Percentiles rank a stretch among this genome's conserved stretches.
These are phyloP conservation scores for Aquatica leii DNA, from an alignment of 2,888 invertebrate species.

Conservation along the genomic window DNA sequence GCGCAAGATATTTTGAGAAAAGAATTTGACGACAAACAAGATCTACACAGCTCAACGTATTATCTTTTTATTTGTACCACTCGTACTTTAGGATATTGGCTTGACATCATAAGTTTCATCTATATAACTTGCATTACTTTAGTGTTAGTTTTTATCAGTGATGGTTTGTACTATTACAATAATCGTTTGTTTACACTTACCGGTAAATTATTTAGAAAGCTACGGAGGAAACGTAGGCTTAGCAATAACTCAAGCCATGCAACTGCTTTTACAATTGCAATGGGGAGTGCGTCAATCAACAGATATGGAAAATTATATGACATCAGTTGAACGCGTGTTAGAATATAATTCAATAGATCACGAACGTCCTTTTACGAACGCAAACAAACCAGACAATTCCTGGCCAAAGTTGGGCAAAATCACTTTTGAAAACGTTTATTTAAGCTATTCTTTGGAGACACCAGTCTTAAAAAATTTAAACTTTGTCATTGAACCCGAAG, in stretches of 20 bases:
- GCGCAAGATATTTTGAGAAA: conserved; percentile 67
- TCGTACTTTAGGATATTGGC: conserved; percentile 76
- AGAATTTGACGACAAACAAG: conserved; percentile 68
- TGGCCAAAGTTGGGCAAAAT: conserved; percentile 79
- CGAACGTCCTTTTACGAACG: conserved; percentile 57
- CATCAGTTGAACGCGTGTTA: conserved; percentile 49
- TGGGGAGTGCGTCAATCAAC: conserved; percentile 79
- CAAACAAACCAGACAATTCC: conserved; percentile 40
- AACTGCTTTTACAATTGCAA: conserved; percentile 54
- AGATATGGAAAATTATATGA: conserved; percentile 69
- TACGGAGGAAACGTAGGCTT: neutral
- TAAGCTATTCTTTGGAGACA: conserved; percentile 77
- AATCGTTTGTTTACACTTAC: no score
- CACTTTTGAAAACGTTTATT: conserved; percentile 70
- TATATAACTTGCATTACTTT: conserved; percentile 63
- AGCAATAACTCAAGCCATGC: neutral
- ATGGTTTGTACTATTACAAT: neutral
- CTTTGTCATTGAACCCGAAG: conserved; percentile 70
- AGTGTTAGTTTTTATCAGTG: neutral
- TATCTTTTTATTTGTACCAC: conserved; percentile 67
- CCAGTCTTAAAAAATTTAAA: conserved; percentile 76
- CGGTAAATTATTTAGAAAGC: neutral
- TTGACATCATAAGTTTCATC: conserved; percentile 74
- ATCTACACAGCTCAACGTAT: conserved; percentile 75
- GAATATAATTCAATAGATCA: conserved; percentile 79